These are phyloP conservation scores for Ladona fulva DNA, from an alignment of 1,140 invertebrate genomes.

Conservation along the genomic window DNA sequence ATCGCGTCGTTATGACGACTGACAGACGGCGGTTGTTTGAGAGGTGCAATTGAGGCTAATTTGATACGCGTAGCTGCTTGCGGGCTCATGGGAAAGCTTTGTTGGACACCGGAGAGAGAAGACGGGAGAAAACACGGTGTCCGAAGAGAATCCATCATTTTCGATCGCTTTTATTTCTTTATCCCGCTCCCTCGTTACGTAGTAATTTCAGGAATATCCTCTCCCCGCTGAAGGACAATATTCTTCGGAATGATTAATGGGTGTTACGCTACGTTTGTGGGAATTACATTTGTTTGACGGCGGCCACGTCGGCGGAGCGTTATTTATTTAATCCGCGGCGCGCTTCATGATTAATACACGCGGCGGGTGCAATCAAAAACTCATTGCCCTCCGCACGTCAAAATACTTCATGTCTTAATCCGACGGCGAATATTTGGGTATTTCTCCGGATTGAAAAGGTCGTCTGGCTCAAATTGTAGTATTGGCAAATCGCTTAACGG, in stretches of 20 bases:
- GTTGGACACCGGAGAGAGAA: background rate
- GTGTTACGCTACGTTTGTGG: background rate
- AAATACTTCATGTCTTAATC: too few species aligned
- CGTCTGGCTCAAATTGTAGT: too few species aligned
- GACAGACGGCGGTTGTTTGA: background rate
- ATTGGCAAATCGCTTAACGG: too few species aligned
- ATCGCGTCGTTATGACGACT: background rate
- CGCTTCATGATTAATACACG: background rate
- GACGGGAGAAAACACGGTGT: background rate
- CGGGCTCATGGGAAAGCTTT: background rate
- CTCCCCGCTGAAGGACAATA: background rate
- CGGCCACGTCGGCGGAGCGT: background rate
- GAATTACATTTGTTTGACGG: background rate
- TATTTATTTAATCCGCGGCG: background rate
- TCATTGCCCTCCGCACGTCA: too few species aligned
- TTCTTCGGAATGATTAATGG: background rate
- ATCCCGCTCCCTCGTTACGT: background rate
- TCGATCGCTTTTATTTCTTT: background rate
- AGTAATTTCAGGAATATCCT: background rate
- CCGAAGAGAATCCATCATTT: conserved; percentile 5
- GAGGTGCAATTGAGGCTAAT: background rate
- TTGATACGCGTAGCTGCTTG: background rate
- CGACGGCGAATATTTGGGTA: too few species aligned
- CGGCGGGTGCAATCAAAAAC: background rate
- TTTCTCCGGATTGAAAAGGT: too few species aligned